Percentiles rank a stretch among this genome's conserved stretches.
These are phyloP conservation scores for Harpagifer antarcticus DNA, from an alignment of 2,797 vertebrate genomes.

Conservation along the genomic window DNA sequence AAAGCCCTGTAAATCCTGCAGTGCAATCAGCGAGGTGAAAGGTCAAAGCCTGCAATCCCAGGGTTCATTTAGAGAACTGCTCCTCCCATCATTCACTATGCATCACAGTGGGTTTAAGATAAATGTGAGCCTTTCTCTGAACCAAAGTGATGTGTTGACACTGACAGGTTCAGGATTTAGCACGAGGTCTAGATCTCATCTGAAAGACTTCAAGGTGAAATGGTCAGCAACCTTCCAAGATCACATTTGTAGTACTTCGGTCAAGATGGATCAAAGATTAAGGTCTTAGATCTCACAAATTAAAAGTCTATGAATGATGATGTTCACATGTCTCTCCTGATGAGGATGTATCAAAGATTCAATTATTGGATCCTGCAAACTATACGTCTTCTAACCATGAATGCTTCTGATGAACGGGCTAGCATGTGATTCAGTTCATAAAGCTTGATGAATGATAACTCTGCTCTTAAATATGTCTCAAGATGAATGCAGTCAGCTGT, in stretches of 20 bases:
- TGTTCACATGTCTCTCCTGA: too few species aligned
- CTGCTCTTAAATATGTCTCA: neutral
- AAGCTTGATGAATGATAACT: neutral
- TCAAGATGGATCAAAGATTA: too few species aligned
- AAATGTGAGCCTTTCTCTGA: neutral
- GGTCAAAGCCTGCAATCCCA: neutral
- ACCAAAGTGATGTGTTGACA: neutral
- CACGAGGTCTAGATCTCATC: constrained; percentile 11
- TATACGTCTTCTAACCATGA: too few species aligned
- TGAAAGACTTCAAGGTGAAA: constrained; percentile 19
- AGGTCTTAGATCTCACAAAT: too few species aligned
- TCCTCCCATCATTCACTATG: constrained; percentile 35
- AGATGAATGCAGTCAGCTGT: neutral
- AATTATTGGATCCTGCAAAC: too few species aligned
- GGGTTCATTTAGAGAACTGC: constrained; percentile 19
- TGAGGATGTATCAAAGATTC: too few species aligned
- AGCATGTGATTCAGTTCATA: neutral
- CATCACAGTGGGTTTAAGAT: constrained; percentile 54
- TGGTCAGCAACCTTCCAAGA: constrained; percentile 3
- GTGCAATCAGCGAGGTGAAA: constrained; percentile 25
- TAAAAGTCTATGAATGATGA: too few species aligned
- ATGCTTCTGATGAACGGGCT: neutral
- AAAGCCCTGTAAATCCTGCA: constrained; percentile 4
- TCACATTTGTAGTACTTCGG: neutral
- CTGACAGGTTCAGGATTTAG: neutral